Conservation (phyloP, 2,797 vertebrate species). For the Catharus ustulatus region DNA sequence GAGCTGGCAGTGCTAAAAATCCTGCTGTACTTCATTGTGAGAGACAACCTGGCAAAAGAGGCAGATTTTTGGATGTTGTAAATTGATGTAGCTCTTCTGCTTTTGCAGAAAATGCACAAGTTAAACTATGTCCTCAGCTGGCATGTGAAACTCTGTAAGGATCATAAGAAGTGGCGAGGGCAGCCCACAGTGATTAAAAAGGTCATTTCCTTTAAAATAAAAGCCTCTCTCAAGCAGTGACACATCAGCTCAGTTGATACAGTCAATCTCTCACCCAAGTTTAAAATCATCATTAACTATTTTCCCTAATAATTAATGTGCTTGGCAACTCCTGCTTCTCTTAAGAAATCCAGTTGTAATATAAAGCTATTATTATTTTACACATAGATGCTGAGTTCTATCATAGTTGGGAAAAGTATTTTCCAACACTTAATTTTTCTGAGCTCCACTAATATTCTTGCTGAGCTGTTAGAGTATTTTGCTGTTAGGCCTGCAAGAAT, state of each 20-base stretch:
- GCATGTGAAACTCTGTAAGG: background rate
- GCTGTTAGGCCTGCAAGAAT: background rate
- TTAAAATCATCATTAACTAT: background rate
- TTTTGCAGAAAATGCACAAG: background rate
- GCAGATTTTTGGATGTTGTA: background rate
- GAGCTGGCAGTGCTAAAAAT: background rate
- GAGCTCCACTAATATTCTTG: background rate
- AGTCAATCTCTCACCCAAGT: background rate
- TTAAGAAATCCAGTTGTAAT: background rate
- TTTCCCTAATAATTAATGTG: background rate
- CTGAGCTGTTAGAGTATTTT: background rate
- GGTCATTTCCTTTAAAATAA: background rate
- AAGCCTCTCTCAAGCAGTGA: background rate
- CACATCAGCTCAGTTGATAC: background rate
- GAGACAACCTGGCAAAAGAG: background rate
- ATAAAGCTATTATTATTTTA: background rate
- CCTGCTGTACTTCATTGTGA: background rate
- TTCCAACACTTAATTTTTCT: background rate
- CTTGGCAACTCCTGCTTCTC: background rate
- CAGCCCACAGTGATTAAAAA: background rate
- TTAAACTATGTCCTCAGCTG: background rate
- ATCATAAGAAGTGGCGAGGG: background rate
- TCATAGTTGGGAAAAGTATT: background rate
- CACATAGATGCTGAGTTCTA: background rate
- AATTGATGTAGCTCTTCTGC: background rate